Percentiles rank a stretch among this genome's conserved stretches.
These are phyloP conservation scores for Ochotona curzoniae DNA, from an alignment of 2,113 vertebrate species.

Conservation along the genomic window DNA sequence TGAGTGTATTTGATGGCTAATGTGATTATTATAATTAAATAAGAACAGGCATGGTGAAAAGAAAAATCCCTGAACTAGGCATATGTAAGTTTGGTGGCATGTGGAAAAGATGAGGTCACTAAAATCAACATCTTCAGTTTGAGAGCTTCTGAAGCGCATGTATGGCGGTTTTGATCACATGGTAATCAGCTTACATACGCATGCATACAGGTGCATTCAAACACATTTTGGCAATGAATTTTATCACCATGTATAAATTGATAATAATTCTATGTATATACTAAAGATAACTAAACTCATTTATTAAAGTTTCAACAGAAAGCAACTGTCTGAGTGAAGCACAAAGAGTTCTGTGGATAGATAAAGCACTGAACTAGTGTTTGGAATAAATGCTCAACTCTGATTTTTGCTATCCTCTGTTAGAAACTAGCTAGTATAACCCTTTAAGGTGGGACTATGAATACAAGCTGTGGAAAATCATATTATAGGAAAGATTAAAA, in stretches of 20 bases:
- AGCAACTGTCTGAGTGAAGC: background rate
- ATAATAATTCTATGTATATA: background rate
- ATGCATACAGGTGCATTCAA: background rate
- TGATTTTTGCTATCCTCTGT: background rate
- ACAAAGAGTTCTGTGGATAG: background rate
- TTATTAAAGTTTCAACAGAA: background rate
- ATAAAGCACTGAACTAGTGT: background rate
- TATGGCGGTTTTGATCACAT: background rate
- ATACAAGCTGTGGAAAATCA: background rate
- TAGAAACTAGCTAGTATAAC: background rate
- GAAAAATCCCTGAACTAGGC: constrained; percentile 10
- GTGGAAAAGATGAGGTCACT: background rate
- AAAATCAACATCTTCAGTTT: background rate
- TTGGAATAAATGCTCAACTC: background rate
- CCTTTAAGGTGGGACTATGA: background rate
- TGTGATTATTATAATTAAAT: constrained; percentile 50
- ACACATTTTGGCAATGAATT: background rate
- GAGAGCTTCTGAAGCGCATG: background rate
- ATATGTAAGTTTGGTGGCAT: background rate
- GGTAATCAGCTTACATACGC: background rate
- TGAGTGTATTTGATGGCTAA: background rate
- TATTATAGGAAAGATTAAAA: background rate
- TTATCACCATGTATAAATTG: background rate
- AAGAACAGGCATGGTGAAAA: constrained; percentile 27
- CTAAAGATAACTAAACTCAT: background rate